These are phyloP conservation scores for Cettia cetti DNA, from an alignment of 2,113 vertebrate species.

Conservation along the genomic window DNA sequence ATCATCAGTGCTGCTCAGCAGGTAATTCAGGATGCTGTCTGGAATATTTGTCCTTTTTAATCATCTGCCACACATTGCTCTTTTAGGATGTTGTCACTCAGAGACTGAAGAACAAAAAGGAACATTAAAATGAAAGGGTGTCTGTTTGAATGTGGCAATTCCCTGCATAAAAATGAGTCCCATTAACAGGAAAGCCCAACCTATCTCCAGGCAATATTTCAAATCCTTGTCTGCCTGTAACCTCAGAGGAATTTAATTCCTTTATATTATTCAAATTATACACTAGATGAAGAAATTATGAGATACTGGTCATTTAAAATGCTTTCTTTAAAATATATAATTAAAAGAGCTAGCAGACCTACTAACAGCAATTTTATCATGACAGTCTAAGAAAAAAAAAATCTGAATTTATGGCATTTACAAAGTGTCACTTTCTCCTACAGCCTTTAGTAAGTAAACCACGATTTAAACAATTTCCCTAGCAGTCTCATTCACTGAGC, in stretches of 20 bases:
- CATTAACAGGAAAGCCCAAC: constrained; percentile 22
- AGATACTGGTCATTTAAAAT: constrained; percentile 22
- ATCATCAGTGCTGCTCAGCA: background rate
- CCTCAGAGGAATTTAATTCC: constrained; percentile 34
- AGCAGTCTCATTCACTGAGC: background rate
- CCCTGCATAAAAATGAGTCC: constrained; percentile 42
- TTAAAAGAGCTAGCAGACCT: background rate
- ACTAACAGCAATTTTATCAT: background rate
- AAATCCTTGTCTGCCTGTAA: constrained; percentile 29
- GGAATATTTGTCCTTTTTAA: constrained; percentile 37
- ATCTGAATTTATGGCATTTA: background rate
- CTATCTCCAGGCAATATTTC: constrained; percentile 43
- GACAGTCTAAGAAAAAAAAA: background rate
- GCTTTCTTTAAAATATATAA: constrained; percentile 6
- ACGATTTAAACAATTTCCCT: background rate
- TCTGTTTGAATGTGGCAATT: constrained; percentile 4
- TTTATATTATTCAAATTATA: constrained; percentile 63
- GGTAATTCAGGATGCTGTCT: constrained; percentile 13
- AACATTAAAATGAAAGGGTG: constrained; percentile 14
- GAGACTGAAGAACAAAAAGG: constrained; percentile 31
- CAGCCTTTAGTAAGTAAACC: background rate
- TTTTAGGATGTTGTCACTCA: constrained; percentile 50
- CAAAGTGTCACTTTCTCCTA: background rate
- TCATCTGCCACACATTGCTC: background rate
- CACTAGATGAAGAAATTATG: constrained; percentile 38